phyloP scores from a whole-genome alignment of 2,888 invertebrate genomes.

The Erebia epiphron region DNA sequence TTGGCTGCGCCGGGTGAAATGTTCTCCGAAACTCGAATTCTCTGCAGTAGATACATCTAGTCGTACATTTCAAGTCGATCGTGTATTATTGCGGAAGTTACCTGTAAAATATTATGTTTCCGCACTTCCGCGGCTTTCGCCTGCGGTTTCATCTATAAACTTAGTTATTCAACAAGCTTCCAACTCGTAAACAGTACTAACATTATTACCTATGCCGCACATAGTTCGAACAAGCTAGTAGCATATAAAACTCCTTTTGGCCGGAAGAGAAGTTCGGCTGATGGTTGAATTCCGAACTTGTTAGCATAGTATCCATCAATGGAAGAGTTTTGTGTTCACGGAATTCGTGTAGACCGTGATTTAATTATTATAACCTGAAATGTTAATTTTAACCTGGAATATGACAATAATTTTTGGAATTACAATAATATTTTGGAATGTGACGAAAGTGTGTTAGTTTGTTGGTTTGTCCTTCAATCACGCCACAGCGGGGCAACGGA shows the following conservation, averaged over 20 bases:
- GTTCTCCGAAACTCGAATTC: slow-evolving; percentile 3
- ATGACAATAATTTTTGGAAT: too few relatives aligned
- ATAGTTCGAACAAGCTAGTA: slow-evolving; percentile 45
- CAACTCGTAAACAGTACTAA: slow-evolving; percentile 49
- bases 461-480: too few relatives aligned
- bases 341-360: too few relatives aligned
- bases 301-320: slow-evolving; percentile 18
- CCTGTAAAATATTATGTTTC: slow-evolving; percentile 42
- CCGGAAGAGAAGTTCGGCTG: slow-evolving; percentile 39
- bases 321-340: not conserved
- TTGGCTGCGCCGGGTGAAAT: slow-evolving; percentile 8
- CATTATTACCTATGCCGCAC: slow-evolving; percentile 49
- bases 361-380: too few relatives aligned
- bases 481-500: too few relatives aligned
- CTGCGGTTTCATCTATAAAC: slow-evolving; percentile 47
- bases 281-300: slow-evolving; percentile 40
- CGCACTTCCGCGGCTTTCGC: slow-evolving; percentile 42
- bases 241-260: slow-evolving; percentile 45
- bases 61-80: slow-evolving; percentile 24
- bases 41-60: slow-evolving; percentile 20
- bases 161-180: slow-evolving; percentile 46
- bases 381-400: too few relatives aligned
- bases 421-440: too few relatives aligned
- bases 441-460: too few relatives aligned
- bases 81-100: slow-evolving; percentile 35